Evolutionary conservation across 2,113 vertebrate genomes (phyloP), one percentile per base, ranked within the genome.

Genomic region (Calcarius ornatus): DNA sequence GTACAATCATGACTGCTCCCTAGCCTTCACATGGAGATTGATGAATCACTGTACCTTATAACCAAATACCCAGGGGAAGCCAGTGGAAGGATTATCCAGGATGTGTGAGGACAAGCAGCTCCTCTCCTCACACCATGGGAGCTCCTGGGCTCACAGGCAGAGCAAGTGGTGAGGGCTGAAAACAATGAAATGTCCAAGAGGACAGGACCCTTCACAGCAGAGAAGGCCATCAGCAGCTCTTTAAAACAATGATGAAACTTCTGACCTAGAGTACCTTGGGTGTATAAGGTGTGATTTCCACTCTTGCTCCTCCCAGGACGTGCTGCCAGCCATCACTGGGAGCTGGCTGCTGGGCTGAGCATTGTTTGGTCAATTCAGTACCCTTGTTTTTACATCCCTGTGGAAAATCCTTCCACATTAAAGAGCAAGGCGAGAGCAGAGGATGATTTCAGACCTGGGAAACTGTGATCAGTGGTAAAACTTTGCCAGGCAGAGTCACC

Each of bases 1-100:
- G 3, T 59, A 12, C 6, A 40, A 54, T 75, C 79, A 88, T 0
- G 3, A 51, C 47, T 75, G 50, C 35, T 73, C 30, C 0, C 0
- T 18, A 77, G 76, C 37, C 60, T 70, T 86, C 0, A 0, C 13
- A 31, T 42, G 65, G 72, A 92, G 76, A 75, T 60, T 11, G 80
- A 90, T 60, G 95, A 92, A 88, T 88, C 56, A 84, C 19, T 63
- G 30, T 15, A 91, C 75, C 60, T 81, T 68, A 63, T 37, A 68
- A 81, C 33, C 65, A 71, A 81, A 81, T 31, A 40, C 69, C 22
- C 76, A 57, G 16, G 76, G 63, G 69, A 86, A 81, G 60, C 15
- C 69, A 75, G 40, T 10, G 68, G 50, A 71, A 51, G 28, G 72
- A 75, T 88, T 17, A 42, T 38, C 2, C 27, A 75, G 66, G 50